Evolutionary conservation across 2,797 vertebrate genomes (phyloP).

Genomic region (Odontamblyopus lacepedii): DNA sequence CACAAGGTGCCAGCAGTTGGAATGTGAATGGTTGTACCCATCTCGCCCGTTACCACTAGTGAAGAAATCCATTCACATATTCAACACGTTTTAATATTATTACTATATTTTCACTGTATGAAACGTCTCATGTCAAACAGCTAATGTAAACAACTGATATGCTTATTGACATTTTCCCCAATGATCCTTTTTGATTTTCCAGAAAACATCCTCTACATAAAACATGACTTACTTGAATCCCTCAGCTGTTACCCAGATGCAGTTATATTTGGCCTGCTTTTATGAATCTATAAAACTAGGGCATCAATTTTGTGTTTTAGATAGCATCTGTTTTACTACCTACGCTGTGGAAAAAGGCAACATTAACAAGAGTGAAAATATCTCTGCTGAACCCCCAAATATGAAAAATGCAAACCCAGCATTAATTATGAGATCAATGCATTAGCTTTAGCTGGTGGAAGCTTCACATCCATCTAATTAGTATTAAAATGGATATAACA

Average conservation of each 20-base stretch:
- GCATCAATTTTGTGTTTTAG: slow-evolving; percentile 4
- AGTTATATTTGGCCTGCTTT: slow-evolving; percentile 13
- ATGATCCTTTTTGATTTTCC: neutral
- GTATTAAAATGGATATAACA: slow-evolving; percentile 16
- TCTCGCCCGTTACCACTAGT: too few relatives aligned
- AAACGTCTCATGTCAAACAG: too few relatives aligned
- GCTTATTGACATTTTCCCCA: neutral
- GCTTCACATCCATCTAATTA: slow-evolving; percentile 19
- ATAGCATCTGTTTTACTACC: slow-evolving; percentile 11
- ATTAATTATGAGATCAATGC: slow-evolving; percentile 1
- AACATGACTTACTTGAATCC: neutral
- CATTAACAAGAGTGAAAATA: slow-evolving; percentile 13
- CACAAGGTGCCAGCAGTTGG: too few relatives aligned
- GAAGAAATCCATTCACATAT: too few relatives aligned
- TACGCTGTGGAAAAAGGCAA: slow-evolving; percentile 9
- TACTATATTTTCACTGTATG: neutral
- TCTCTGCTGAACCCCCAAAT: slow-evolving; percentile 17
- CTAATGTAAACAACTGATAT: neutral
- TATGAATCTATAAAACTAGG: slow-evolving; percentile 15
- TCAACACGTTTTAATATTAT: neutral
- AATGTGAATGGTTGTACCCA: too few relatives aligned
- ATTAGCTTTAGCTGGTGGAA: neutral
- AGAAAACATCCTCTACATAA: neutral
- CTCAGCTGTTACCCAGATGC: slow-evolving; percentile 8
- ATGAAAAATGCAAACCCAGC: slow-evolving; percentile 15